Evolutionary conservation across 2,113 vertebrate species (phyloP), one percentile per base, ranked within the genome.

Genomic region (Vombatus ursinus): DNA sequence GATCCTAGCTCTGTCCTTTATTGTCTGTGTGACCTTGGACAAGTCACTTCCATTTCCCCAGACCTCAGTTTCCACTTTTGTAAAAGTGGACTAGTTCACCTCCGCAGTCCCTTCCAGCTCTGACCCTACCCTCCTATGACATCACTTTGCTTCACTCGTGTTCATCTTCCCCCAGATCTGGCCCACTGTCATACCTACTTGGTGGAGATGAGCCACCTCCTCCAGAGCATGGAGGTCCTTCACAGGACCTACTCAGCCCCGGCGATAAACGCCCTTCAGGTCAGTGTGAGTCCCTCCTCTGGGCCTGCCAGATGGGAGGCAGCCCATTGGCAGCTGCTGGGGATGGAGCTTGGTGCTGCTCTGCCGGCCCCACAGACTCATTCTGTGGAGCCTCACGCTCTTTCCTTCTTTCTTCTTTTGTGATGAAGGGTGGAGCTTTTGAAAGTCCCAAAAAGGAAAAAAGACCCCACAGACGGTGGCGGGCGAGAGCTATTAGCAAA

Each of bases 391-490:
- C 51, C 95, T 96, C 28, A 95, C 89, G 7, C 90, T 97, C 90
- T 94, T 97, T 97, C 95, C 97, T 95, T 96, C 93, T 97, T 92
- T 28, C 96, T 95, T 97, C 11, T 98, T 93, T 96, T 98, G 37
- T 97, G 98, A 97, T 89, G 95, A 99, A 99, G 99, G 97, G 99
- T 91, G 99, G 99, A 96, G 97, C 99, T 93, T 99, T 99, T 97
- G 99, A 99, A 99, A 99, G 99, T 98, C 99, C 99, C 52, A 99
- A 99, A 98, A 99, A 99, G 97, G 99, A 99, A 96, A 99, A 99
- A 98, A 99, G 99, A 98, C 97, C 98, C 52, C 99, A 99, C 92
- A 99, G 98, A 96, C 99, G 99, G 96, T 99, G 99, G 99, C 98
- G 99, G 91, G 98, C 99, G 97, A 99, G 99, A 98, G 99, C 99